phyloP scores from a whole-genome alignment of 2,113 vertebrate species.

The Paramormyrops kingsleyae region DNA sequence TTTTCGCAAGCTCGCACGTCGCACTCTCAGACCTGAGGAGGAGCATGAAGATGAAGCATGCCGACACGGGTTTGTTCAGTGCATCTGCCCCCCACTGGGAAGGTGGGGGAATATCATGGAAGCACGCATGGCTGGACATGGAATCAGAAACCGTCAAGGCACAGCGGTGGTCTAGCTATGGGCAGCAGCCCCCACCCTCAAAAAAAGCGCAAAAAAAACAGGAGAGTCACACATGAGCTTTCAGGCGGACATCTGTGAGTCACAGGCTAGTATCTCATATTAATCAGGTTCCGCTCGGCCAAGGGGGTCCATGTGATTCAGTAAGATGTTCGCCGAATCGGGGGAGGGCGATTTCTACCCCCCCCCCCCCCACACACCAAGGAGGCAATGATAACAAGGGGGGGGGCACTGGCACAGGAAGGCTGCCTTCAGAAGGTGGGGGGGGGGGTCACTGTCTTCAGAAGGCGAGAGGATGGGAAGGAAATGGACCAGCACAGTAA shows the following conservation, averaged over 20 bases:
- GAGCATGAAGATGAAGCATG: neutral
- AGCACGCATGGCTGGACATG: neutral
- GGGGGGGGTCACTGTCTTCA: neutral
- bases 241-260: neutral
- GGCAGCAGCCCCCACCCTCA: neutral
- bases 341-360: neutral
- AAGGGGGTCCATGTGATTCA: neutral
- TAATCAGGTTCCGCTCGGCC: neutral
- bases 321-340: neutral
- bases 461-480: neutral
- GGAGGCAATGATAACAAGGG: neutral
- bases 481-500: neutral
- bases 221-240: neutral
- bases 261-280: neutral
- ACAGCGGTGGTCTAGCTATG: neutral
- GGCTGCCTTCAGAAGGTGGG: neutral
- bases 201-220: neutral
- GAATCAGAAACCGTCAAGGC: neutral
- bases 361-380: neutral
- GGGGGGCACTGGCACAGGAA: neutral
- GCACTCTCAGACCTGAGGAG: neutral
- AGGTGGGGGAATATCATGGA: neutral
- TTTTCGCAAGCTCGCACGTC: neutral
- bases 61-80: neutral
- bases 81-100: neutral